These are phyloP conservation scores for Marisa cornuarietis DNA, from an alignment of 1,140 invertebrate genomes.

Conservation along the genomic window DNA sequence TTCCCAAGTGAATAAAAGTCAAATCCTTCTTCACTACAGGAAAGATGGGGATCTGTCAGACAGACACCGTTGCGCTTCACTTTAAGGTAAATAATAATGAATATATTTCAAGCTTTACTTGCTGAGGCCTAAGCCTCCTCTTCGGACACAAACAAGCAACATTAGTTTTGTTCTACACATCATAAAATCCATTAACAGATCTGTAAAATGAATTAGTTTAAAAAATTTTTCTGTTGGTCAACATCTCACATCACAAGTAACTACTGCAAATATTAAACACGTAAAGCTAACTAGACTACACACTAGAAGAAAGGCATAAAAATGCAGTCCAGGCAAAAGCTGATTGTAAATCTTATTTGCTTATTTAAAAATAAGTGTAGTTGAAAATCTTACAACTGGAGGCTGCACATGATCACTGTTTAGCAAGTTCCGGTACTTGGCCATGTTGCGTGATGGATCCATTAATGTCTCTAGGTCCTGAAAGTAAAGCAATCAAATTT, in stretches of 20 bases:
- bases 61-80: not conserved
- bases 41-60: slow-evolving; percentile 79
- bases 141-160: not conserved
- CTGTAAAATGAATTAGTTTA: too few relatives aligned
- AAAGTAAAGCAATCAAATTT: slow-evolving; percentile 19
- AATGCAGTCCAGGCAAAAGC: too few relatives aligned
- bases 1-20: slow-evolving; percentile 97
- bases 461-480: slow-evolving; percentile 90
- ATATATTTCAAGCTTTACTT: not conserved
- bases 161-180: not conserved
- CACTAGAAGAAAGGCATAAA: not conserved
- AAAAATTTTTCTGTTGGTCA: too few relatives aligned
- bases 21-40: slow-evolving; percentile 84
- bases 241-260: too few relatives aligned
- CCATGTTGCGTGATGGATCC: slow-evolving; percentile 99
- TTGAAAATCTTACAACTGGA: slow-evolving; percentile 69
- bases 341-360: not conserved
- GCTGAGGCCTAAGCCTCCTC: not conserved
- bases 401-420: slow-evolving; percentile 88
- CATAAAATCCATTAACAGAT: too few relatives aligned
- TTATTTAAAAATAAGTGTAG: not conserved
- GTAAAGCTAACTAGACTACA: not conserved
- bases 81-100: not conserved
- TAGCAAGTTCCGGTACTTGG: slow-evolving; percentile 94
- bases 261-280: too few relatives aligned